Percentiles rank a stretch among this genome's conserved stretches.
phyloP scores from a whole-genome alignment of 2,113 vertebrate species.

The Erpornis zantholeuca region DNA sequence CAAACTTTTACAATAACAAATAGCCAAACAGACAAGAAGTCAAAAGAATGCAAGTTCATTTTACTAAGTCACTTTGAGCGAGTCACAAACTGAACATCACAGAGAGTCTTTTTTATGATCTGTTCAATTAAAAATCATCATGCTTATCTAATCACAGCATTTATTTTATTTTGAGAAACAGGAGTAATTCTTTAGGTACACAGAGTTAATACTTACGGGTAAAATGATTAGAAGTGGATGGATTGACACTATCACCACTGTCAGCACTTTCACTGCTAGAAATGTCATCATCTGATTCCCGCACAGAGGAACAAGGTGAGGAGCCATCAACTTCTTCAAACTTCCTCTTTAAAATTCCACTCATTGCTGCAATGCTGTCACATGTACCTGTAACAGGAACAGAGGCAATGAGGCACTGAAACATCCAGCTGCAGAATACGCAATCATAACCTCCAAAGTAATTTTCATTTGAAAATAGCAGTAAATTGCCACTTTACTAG shows the following conservation, averaged over 20 bases:
- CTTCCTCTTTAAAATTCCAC: slow-evolving; percentile 94
- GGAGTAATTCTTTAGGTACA: not conserved
- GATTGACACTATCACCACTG: slow-evolving; percentile 97
- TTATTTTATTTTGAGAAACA: not conserved
- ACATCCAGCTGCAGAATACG: slow-evolving; percentile 59
- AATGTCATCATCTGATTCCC: slow-evolving; percentile 94
- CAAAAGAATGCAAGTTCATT: not conserved
- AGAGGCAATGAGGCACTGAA: slow-evolving; percentile 37
- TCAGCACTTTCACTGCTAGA: slow-evolving; percentile 97
- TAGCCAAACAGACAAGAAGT: not conserved
- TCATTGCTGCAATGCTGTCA: slow-evolving; percentile 79
- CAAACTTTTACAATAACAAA: not conserved
- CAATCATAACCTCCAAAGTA: slow-evolving; percentile 65
- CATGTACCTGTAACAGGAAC: slow-evolving; percentile 72
- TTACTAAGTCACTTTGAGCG: not conserved
- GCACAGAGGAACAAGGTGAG: slow-evolving; percentile 91
- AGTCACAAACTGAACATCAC: not conserved
- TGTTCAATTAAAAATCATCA: not conserved
- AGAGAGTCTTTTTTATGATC: not conserved
- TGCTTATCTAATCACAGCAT: not conserved
- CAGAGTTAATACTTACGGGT: slow-evolving; percentile 81
- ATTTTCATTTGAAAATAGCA: slow-evolving; percentile 23
- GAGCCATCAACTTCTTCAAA: slow-evolving; percentile 97
- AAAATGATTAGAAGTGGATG: slow-evolving; percentile 88
- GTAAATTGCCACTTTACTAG: not conserved